A percentile compares a stretch with the other conserved stretches of the same genome.
Conservation (phyloP, 2,888 invertebrate species). For the Drosophila niveifrons region DNA sequence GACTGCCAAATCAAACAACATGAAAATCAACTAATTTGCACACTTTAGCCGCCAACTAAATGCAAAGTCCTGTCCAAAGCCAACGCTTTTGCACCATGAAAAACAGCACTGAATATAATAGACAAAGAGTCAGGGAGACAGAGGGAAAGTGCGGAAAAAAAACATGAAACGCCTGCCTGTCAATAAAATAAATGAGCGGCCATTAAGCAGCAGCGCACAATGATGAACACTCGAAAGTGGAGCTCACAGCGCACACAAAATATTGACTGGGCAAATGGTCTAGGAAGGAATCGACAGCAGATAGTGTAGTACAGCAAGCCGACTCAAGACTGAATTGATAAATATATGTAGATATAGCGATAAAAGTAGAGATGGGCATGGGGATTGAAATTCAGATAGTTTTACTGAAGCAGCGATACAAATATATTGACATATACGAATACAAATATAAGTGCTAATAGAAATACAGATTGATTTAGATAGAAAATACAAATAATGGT, state of each 20-base stretch:
- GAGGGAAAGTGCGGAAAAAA: not conserved
- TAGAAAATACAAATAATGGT: too few species aligned
- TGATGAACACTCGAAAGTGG: constrained; percentile 62
- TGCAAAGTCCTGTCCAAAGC: constrained; percentile 24
- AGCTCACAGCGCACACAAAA: constrained; percentile 2
- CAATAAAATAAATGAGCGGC: constrained; percentile 75
- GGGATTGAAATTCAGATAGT: too few species aligned
- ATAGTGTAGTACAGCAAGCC: not conserved
- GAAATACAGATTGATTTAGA: too few species aligned
- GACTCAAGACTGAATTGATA: not conserved
- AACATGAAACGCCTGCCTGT: constrained; percentile 55
- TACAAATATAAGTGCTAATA: too few species aligned
- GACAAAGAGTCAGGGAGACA: not conserved
- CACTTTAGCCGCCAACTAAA: constrained; percentile 61
- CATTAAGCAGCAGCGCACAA: constrained; percentile 59
- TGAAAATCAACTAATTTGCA: constrained; percentile 71
- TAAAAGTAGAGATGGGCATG: too few species aligned
- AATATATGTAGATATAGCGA: too few species aligned
- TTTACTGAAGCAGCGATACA: too few species aligned
- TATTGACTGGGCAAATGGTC: not conserved
- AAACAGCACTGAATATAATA: constrained; percentile 7
- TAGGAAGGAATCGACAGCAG: not conserved
- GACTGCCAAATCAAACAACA: constrained; percentile 63
- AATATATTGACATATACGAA: too few species aligned
- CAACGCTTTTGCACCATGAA: constrained; percentile 1